Evolutionary conservation across 2,113 vertebrate species (phyloP), one percentile per base, ranked within the genome.

Genomic region (Talpa occidentalis): DNA sequence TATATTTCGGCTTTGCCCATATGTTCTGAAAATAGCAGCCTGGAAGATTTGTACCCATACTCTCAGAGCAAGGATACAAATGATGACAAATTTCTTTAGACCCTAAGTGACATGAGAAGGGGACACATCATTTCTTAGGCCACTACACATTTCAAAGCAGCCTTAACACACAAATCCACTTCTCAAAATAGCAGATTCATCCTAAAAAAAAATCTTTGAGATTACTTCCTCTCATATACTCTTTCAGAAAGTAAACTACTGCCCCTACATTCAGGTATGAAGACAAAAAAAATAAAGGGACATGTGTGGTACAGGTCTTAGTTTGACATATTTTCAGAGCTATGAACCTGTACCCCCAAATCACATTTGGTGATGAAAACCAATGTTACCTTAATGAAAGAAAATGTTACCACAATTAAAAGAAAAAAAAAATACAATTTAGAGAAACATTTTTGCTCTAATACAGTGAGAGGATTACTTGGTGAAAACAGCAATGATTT

Each of bases 11-110:
- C 73, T 96, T 93, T 97, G 84, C 92, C 88, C 90, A 96, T 97
- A 96, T 97, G 94, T 92, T 97, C 94, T 11, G 21, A 95, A 97
- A 96, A 96, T 97, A 97, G 93, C 93, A 96, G 94, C 40, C 93
- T 95, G 64, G 81, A 93, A 87, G 93, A 83, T 86, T 94, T 92
- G 76, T 91, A 82, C 94, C 90, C 73, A 72, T 81, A 92, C 54
- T 95, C 52, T 94, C 66, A 81, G 40, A 95, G 22, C 78, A 89
- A 70, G 47, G 88, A 90, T 93, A 86, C 56, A 73, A 44, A 90
- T 89, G 35, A 84, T 91, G 81, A 91, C 52, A 87, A 74, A 91
- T 94, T 86, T 82, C 79, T 67, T n/a, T 49, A 47, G n/a, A 32
- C 69, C 74, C 30, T 89, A 85, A 52, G 32, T 52, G 79, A 85